Percentiles rank a stretch among this genome's conserved stretches.
phyloP scores from a whole-genome alignment of 2,797 vertebrate genomes.

The Echeneis naucrates region DNA sequence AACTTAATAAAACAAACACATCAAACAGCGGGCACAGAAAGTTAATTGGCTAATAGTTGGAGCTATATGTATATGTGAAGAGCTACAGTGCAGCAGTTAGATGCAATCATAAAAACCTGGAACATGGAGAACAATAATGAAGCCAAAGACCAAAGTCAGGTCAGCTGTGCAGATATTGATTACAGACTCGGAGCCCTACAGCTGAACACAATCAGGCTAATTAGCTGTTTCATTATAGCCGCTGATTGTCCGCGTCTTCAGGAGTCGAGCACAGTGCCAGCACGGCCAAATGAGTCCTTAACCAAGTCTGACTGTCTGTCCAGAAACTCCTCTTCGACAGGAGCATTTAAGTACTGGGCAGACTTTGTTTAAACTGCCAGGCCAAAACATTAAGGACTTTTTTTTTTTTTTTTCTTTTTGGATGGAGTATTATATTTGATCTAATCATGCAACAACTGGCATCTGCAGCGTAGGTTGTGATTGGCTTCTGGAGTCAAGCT shows the following conservation, averaged over 20 bases:
- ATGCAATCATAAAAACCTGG: slow-evolving; percentile 30
- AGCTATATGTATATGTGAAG: not conserved
- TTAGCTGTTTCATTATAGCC: slow-evolving; percentile 56
- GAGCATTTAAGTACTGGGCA: slow-evolving; percentile 23
- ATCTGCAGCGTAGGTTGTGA: slow-evolving; percentile 10
- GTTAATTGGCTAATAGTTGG: not conserved
- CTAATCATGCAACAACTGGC: slow-evolving; percentile 11
- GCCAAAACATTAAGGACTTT: slow-evolving; percentile 35
- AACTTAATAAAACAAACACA: not conserved
- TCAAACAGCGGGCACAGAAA: not conserved
- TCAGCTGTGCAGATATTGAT: slow-evolving; percentile 65
- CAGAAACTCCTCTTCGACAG: slow-evolving; percentile 2
- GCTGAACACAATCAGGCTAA: slow-evolving; percentile 67
- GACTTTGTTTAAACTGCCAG: slow-evolving; percentile 21
- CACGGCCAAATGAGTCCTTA: slow-evolving; percentile 34
- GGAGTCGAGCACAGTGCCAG: slow-evolving; percentile 31
- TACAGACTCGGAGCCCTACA: slow-evolving; percentile 47
- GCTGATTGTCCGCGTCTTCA: slow-evolving; percentile 57
- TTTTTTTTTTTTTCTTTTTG: slow-evolving; percentile 20
- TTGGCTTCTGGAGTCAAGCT: not conserved
- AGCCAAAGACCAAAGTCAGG: slow-evolving; percentile 21
- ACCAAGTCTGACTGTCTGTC: slow-evolving; percentile 27
- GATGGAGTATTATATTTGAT: slow-evolving; percentile 20
- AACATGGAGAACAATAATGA: slow-evolving; percentile 43
- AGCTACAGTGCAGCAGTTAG: slow-evolving; percentile 1